phyloP scores from a whole-genome alignment of 2,113 vertebrate species.

The Nanger granti region DNA sequence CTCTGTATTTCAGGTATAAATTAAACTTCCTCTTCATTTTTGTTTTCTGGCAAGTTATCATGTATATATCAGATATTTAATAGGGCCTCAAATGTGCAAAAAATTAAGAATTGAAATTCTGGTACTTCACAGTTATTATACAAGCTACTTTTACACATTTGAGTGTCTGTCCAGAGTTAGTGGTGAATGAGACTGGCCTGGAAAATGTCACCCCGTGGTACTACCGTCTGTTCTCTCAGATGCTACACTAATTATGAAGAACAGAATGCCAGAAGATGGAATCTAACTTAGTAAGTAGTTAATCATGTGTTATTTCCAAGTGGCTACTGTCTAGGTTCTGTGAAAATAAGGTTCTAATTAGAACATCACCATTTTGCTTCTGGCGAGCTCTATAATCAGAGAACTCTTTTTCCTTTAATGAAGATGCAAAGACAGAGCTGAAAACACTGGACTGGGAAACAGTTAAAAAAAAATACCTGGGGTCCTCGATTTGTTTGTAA shows the following conservation, averaged over 20 bases:
- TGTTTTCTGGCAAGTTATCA: background rate
- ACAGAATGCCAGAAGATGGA: background rate
- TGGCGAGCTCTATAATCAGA: background rate
- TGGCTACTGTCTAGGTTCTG: background rate
- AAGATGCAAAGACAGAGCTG: background rate
- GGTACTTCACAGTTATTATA: background rate
- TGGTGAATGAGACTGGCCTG: background rate
- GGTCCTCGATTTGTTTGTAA: slow-evolving; percentile 80
- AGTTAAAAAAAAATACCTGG: slow-evolving; percentile 77
- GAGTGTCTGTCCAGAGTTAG: background rate
- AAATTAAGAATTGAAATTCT: background rate
- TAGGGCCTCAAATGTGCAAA: background rate
- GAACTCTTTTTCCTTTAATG: background rate
- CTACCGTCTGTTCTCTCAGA: background rate
- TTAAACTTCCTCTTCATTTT: slow-evolving; percentile 18
- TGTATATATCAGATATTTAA: background rate
- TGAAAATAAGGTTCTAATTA: background rate
- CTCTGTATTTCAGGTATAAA: background rate
- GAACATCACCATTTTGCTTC: slow-evolving; percentile 31
- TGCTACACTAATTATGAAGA: background rate
- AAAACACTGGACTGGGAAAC: background rate
- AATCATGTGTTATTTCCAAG: background rate
- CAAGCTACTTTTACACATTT: background rate
- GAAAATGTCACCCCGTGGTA: background rate
- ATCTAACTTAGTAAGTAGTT: background rate